Evolutionary conservation across 1,140 invertebrate species (phyloP).

Genomic region (Drosophila novamexicana): DNA sequence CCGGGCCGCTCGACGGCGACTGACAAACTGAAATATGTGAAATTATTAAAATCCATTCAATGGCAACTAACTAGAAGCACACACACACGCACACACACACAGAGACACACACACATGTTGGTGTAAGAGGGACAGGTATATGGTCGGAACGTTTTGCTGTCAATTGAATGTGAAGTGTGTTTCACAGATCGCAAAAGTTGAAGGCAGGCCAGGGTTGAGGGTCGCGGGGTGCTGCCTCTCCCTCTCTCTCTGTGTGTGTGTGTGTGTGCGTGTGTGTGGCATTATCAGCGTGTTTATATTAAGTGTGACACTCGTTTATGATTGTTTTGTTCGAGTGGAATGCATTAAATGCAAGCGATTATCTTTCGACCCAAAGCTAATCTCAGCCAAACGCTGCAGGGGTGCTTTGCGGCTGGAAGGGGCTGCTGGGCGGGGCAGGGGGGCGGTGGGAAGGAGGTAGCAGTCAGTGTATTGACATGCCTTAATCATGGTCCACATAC

Average conservation of each 20-base stretch:
- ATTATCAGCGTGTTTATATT: conserved; percentile 15
- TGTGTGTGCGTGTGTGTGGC: background rate
- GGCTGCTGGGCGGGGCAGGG: too few species aligned
- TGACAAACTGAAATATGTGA: conserved; percentile 53
- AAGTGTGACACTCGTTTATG: conserved; percentile 30
- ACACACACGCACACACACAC: conserved; percentile 10
- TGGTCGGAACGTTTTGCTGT: conserved; percentile 16
- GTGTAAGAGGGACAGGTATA: too few species aligned
- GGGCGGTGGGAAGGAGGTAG: background rate
- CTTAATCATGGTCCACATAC: background rate
- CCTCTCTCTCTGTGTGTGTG: background rate
- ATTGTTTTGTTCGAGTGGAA: conserved; percentile 23
- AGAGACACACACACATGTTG: background rate
- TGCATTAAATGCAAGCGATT: conserved; percentile 41
- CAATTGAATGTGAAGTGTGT: conserved; percentile 55
- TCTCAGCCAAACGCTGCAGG: conserved; percentile 16
- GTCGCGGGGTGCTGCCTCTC: background rate
- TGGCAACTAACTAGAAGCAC: conserved; percentile 45
- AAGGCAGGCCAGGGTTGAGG: background rate
- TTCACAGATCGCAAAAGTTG: conserved; percentile 20
- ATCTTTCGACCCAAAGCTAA: conserved; percentile 38
- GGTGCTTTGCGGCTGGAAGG: background rate
- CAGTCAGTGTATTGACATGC: background rate
- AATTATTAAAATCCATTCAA: conserved; percentile 62
- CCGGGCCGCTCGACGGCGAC: conserved; percentile 37